Percentiles rank a stretch among this genome's conserved stretches.
These are phyloP conservation scores for Thaumetopoea pityocampa DNA, from an alignment of 1,140 invertebrate genomes.

Conservation along the genomic window DNA sequence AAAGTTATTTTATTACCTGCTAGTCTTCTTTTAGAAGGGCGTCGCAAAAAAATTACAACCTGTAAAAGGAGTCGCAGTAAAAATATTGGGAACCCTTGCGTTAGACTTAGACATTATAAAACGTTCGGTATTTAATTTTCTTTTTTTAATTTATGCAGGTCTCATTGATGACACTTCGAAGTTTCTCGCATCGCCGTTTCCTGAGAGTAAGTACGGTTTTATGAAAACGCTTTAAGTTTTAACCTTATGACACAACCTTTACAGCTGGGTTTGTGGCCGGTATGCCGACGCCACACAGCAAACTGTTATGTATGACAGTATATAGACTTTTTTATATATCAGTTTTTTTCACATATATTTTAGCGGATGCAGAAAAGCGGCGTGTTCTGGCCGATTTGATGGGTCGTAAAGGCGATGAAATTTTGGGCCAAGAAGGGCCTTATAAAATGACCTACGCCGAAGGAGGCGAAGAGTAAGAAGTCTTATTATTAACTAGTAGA, in stretches of 20 bases:
- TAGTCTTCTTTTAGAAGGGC: no score
- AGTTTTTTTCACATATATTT: background rate
- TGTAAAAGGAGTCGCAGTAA: no score
- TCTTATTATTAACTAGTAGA: slow-evolving; percentile 1
- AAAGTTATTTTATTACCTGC: no score
- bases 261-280: no score
- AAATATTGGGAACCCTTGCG: no score
- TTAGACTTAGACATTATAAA: slow-evolving; percentile 1
- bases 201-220: slow-evolving; percentile 38
- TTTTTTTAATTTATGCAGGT: slow-evolving; percentile 23
- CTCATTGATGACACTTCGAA: slow-evolving; percentile 42
- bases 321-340: background rate
- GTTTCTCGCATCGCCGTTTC: slow-evolving; percentile 38
- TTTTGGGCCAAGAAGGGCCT: slow-evolving; percentile 30
- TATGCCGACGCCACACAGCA: no score
- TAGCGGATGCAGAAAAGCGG: slow-evolving; percentile 39
- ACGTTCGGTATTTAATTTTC: background rate
- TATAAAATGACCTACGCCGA: slow-evolving; percentile 46
- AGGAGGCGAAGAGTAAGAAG: slow-evolving; percentile 41
- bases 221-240: no score
- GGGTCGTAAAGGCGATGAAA: slow-evolving; percentile 34
- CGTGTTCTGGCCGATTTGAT: slow-evolving; percentile 41
- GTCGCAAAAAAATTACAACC: no score
- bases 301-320: no score
- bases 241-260: no score